Base-by-base conservation (phyloP, 2,797 vertebrate species). In the Platyrinchus mystaceus region DNA sequence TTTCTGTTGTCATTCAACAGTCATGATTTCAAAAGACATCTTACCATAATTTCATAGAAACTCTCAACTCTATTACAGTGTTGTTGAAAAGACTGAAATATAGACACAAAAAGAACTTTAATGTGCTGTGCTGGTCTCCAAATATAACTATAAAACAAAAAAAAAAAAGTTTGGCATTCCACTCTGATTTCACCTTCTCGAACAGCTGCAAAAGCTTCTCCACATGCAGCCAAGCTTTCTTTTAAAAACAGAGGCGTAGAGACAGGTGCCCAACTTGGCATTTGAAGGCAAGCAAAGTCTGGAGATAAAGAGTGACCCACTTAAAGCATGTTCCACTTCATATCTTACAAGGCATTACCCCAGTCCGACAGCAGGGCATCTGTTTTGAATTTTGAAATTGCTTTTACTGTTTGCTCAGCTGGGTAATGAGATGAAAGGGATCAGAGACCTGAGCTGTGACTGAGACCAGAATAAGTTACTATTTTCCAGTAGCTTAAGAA, bases 391-490 rank as follows among this genome's bases (percentile, higher is more conserved):
- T 50, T 63, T 70, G 32, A 64, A 95, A 90, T 49, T 90, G 34
- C 47, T 86, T 86, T 81, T 49, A 73, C 73, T 93, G 85, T 74
- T 77, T 32, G n/a, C 52, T 69, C 70, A 93, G 67, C 50, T 74
- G 27, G 43, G 55, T 82, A 95, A 95, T 89, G 89, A 90, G 66
- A 95, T 67, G 64, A 94, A 66, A 83, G 49, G 55, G 39, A 93
- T 89, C 89, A 95, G 55, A 95, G 47, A 62, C 30, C 55, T 50
- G 43, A 93, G 36, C 73, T 86, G 53, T 62, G 63, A 86, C 8
- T 83, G 75, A 66, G 94, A 89, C 88, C 28, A 86, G 52, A 95
- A 89, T 76, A 81, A 67, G 60, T 60, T 89, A 70, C 69, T 76
- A 59, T 83, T 73, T 91, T 83, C 76, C 76, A 69, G 56, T 59